phyloP scores from a whole-genome alignment of 2,113 vertebrate species.

The Centrocercus urophasianus region DNA sequence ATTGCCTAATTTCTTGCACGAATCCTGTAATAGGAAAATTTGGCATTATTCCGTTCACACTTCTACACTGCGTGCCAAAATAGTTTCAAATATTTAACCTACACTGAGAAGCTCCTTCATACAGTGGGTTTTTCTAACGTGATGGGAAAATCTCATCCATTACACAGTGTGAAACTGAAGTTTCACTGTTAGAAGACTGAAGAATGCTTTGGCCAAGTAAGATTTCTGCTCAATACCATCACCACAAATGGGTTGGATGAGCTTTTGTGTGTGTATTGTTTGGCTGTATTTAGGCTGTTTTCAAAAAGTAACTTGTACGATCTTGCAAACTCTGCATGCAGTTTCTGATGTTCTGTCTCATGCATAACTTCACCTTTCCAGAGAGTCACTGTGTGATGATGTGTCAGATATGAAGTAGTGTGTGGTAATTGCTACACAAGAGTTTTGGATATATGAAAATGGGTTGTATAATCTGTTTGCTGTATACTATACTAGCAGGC shows the following conservation, averaged over 20 bases:
- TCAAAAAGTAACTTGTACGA: background rate
- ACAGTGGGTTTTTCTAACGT: background rate
- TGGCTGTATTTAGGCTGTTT: background rate
- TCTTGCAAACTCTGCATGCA: background rate
- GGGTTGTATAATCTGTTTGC: background rate
- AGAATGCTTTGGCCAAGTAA: background rate
- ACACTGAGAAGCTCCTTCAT: background rate
- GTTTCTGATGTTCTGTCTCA: background rate
- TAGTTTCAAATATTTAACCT: slow-evolving; percentile 8
- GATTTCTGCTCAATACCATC: background rate
- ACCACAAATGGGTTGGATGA: background rate
- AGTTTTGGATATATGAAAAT: background rate
- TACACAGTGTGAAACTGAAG: background rate
- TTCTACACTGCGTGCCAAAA: background rate
- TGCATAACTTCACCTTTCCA: background rate
- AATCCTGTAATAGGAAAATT: background rate
- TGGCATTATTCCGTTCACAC: background rate
- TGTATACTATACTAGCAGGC: background rate
- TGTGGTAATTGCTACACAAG: background rate
- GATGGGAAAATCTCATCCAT: background rate
- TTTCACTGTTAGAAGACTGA: background rate
- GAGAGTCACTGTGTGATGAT: background rate
- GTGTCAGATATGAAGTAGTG: background rate
- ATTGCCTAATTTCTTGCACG: background rate
- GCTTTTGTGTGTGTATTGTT: background rate